phyloP scores from a whole-genome alignment of 1,140 invertebrate species.

The Calephelis nemesis region DNA sequence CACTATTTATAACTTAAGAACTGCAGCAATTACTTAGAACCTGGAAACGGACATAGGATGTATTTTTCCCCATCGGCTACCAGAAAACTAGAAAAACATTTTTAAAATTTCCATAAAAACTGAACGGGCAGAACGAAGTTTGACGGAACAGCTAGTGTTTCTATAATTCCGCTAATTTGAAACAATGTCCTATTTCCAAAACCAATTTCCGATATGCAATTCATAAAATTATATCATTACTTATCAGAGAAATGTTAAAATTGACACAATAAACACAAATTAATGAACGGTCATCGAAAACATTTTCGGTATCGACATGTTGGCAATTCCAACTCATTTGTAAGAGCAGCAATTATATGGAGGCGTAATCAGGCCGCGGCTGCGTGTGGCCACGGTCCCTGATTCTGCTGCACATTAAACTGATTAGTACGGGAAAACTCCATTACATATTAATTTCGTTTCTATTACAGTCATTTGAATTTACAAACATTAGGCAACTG shows the following conservation, averaged over 20 bases:
- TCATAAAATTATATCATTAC: conserved; percentile 23
- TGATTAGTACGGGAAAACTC: conserved; percentile 46
- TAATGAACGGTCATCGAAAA: conserved; percentile 63
- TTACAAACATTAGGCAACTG: not conserved
- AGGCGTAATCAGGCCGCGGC: conserved; percentile 54
- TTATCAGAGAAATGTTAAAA: conserved; percentile 59
- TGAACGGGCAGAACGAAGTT: too few relatives aligned
- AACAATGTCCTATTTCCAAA: not conserved
- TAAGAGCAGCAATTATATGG: conserved; percentile 68
- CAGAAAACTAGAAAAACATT: too few relatives aligned
- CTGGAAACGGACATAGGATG: too few relatives aligned
- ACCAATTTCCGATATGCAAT: not conserved
- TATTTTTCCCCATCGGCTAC: too few relatives aligned
- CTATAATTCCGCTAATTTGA: too few relatives aligned
- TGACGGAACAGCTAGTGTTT: too few relatives aligned
- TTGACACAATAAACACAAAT: conserved; percentile 66
- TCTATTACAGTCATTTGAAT: conserved; percentile 11
- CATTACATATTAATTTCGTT: conserved; percentile 13
- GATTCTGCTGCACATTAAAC: conserved; percentile 60
- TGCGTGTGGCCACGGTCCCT: conserved; percentile 41
- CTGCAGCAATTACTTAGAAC: too few relatives aligned
- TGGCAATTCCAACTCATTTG: conserved; percentile 59
- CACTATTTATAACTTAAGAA: too few relatives aligned
- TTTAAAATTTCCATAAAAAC: too few relatives aligned
- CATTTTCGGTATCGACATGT: conserved; percentile 53